These are phyloP conservation scores for Hirtodrosophila cameraria DNA, from an alignment of 2,888 invertebrate genomes.

Conservation along the genomic window DNA sequence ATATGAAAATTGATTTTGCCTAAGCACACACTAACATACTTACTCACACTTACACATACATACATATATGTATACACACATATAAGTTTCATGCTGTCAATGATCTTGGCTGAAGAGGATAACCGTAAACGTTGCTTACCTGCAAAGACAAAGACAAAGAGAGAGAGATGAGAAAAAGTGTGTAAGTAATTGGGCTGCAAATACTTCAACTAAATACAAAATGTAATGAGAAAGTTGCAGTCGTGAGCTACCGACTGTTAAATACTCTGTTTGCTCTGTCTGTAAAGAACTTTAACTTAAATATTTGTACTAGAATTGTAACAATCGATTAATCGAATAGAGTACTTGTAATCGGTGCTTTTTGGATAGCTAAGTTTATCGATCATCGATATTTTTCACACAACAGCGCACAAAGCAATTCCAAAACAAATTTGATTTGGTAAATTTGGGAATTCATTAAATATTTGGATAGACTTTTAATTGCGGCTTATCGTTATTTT, in stretches of 20 bases:
- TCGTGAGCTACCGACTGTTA: background rate
- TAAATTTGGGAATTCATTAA: no score
- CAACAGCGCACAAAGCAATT: no score
- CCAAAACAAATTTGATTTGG: no score
- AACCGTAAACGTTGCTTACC: slow-evolving; percentile 58
- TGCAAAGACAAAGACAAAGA: slow-evolving; percentile 50
- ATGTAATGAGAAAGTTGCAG: background rate
- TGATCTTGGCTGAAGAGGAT: slow-evolving; percentile 21
- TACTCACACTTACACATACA: slow-evolving; percentile 5
- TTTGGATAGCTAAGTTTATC: no score
- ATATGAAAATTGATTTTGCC: slow-evolving; percentile 59
- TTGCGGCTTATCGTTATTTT: no score
- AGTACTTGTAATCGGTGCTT: no score
- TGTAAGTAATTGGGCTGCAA: slow-evolving; percentile 18
- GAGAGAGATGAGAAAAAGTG: slow-evolving; percentile 12
- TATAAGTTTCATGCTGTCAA: no score
- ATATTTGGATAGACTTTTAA: no score
- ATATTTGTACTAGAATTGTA: no score
- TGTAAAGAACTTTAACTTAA: no score
- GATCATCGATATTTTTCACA: no score
- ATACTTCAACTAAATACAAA: background rate
- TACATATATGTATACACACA: slow-evolving; percentile 2
- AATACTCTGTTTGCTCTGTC: background rate
- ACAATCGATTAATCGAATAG: no score
- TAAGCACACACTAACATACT: slow-evolving; percentile 26